Percentiles rank a stretch among this genome's conserved stretches.
Conservation (phyloP, 2,113 vertebrate genomes). For the Felis chaus region DNA sequence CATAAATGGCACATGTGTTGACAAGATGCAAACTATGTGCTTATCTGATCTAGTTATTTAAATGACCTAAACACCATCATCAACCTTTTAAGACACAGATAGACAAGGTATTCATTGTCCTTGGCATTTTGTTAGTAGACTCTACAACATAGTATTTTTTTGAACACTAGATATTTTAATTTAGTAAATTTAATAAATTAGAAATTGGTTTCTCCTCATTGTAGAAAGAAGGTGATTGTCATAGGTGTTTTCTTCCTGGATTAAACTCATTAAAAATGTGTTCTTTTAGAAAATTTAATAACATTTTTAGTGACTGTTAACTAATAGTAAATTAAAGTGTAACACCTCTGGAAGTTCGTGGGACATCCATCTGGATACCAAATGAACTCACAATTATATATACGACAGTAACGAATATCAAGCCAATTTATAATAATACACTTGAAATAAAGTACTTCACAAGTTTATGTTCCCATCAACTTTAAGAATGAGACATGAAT, state of each 20-base stretch:
- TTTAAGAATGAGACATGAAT: background rate
- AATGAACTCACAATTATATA: slow-evolving; percentile 43
- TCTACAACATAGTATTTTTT: background rate
- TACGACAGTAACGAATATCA: slow-evolving; percentile 29
- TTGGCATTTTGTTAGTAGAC: background rate
- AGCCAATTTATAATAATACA: slow-evolving; percentile 29
- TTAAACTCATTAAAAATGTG: slow-evolving; percentile 66
- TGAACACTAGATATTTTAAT: slow-evolving; percentile 37
- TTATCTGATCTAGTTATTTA: background rate
- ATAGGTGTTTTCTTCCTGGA: slow-evolving; percentile 1
- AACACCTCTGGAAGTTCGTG: background rate
- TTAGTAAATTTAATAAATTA: slow-evolving; percentile 45
- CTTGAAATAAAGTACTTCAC: slow-evolving; percentile 16
- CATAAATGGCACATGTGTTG: background rate
- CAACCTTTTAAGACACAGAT: background rate
- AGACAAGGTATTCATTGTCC: background rate
- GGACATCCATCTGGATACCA: slow-evolving; percentile 13
- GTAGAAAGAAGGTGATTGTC: slow-evolving; percentile 24
- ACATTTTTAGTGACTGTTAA: slow-evolving; percentile 57
- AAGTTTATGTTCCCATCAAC: slow-evolving; percentile 25
- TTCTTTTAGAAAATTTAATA: slow-evolving; percentile 60
- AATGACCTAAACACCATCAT: background rate
- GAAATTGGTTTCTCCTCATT: slow-evolving; percentile 33
- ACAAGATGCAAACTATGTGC: background rate
- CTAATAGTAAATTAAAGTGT: slow-evolving; percentile 28